Conservation (phyloP, 2,113 vertebrate genomes). For the Calidris pugnax region DNA sequence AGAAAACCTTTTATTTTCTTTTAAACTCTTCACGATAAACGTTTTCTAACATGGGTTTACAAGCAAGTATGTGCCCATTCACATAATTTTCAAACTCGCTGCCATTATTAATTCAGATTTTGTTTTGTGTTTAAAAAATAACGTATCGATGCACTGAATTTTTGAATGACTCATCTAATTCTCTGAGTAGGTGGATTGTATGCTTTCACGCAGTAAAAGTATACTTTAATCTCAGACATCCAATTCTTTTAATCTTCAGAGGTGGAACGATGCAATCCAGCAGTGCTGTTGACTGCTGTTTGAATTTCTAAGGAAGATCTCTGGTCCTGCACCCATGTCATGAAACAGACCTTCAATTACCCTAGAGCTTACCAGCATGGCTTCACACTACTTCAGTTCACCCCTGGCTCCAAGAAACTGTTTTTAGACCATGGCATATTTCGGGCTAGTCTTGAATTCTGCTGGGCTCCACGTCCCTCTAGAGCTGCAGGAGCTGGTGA, state of each 20-base stretch:
- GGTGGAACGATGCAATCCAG: background rate
- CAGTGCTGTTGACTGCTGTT: background rate
- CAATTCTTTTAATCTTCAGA: constrained; percentile 40
- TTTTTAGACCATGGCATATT: background rate
- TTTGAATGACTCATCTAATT: constrained; percentile 63
- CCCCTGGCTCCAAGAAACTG: background rate
- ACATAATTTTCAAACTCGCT: background rate
- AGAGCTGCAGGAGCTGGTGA: background rate
- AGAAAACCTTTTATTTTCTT: background rate
- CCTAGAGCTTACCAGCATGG: background rate
- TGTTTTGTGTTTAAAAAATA: constrained; percentile 27
- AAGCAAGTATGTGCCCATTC: background rate
- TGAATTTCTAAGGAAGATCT: background rate
- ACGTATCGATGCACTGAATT: constrained; percentile 23
- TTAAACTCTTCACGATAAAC: background rate
- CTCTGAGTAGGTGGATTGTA: constrained; percentile 35
- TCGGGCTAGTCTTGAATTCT: background rate
- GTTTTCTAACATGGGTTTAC: background rate
- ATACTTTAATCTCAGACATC: constrained; percentile 12
- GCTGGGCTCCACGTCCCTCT: background rate
- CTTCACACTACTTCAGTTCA: background rate
- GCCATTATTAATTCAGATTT: background rate
- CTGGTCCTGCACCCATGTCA: background rate
- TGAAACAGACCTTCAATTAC: background rate
- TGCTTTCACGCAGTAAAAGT: background rate